Conservation (phyloP, 2,797 vertebrate species). For the Pelochelys cantorii region DNA sequence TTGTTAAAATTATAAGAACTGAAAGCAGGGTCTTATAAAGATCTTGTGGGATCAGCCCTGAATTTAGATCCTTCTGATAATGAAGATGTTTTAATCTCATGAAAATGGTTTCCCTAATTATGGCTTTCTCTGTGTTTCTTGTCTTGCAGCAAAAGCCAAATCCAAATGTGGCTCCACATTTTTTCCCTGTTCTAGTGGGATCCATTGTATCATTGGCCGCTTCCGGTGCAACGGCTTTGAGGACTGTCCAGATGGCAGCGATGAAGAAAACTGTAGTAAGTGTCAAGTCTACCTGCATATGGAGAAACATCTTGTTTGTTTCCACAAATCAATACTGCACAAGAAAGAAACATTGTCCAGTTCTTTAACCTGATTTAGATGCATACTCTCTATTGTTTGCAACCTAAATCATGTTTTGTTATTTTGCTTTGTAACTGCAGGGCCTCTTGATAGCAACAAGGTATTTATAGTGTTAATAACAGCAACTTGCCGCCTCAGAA, state of each 20-base stretch:
- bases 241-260: constrained; percentile 95
- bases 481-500: not conserved
- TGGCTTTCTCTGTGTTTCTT: not conserved
- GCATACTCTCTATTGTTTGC: not conserved
- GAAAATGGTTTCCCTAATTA: not conserved
- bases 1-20: not conserved
- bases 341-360: fast-evolving
- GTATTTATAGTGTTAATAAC: not conserved
- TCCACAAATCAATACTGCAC: fast-evolving
- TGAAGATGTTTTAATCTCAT: not conserved
- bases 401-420: fast-evolving
- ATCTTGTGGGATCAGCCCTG: not conserved
- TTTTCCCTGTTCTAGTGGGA: constrained; percentile 93
- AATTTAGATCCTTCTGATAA: not conserved
- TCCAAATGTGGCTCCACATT: constrained; percentile 94
- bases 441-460: not conserved
- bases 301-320: not conserved
- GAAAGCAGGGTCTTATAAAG: not conserved
- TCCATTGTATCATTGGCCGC: constrained; percentile 97
- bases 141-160: constrained; percentile 88
- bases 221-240: constrained; percentile 96
- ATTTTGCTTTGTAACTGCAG: not conserved
- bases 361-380: not conserved
- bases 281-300: constrained; percentile 19
- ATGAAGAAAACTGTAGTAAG: constrained; percentile 99